phyloP scores from a whole-genome alignment of 2,113 vertebrate species.

The Pomatostomus ruficeps region DNA sequence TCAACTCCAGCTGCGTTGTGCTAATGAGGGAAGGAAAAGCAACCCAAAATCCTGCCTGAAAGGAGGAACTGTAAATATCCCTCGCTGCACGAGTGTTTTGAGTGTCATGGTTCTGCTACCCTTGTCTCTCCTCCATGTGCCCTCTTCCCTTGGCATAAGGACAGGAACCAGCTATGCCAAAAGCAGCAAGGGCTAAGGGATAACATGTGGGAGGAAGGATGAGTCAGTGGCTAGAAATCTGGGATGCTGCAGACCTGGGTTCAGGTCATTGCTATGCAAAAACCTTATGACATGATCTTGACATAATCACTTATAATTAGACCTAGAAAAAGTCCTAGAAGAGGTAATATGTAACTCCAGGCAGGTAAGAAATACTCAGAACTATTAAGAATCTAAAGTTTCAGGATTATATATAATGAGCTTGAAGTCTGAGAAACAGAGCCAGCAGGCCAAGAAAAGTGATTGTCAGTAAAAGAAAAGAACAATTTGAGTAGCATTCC shows the following conservation, averaged over 20 bases:
- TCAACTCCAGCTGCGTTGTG: constrained; percentile 15
- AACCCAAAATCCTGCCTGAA: background rate
- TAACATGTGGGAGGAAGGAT: background rate
- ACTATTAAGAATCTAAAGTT: background rate
- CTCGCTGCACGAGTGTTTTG: background rate
- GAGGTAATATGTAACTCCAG: background rate
- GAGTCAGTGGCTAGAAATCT: background rate
- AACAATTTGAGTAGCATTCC: background rate
- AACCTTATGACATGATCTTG: background rate
- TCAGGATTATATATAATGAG: background rate
- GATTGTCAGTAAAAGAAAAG: background rate
- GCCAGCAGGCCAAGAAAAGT: background rate
- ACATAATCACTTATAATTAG: background rate
- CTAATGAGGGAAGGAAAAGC: background rate
- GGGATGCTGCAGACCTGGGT: background rate
- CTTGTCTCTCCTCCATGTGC: background rate
- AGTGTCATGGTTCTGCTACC: background rate
- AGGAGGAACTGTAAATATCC: background rate
- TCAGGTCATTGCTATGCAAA: background rate
- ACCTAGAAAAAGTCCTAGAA: background rate
- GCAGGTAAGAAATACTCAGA: background rate
- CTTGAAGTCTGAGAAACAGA: background rate
- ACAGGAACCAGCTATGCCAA: background rate
- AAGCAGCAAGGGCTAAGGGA: background rate
- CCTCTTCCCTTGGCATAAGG: background rate